phyloP scores from a whole-genome alignment of 1,140 invertebrate species.

The Neodiprion fabricii region DNA sequence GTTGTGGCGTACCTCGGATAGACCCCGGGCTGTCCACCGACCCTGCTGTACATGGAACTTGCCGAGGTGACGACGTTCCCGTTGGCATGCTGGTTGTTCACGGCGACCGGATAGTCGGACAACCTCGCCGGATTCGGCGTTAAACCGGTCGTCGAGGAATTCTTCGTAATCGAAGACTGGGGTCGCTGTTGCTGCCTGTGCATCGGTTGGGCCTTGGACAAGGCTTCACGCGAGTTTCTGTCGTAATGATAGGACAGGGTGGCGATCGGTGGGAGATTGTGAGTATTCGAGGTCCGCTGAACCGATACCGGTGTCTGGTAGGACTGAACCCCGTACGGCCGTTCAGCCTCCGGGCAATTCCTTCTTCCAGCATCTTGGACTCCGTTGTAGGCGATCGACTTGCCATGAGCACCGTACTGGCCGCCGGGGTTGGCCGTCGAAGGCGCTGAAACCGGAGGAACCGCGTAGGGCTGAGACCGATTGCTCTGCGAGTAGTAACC shows the following conservation, averaged over 20 bases:
- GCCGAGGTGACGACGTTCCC: slow-evolving; percentile 39
- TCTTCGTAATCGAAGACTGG: slow-evolving; percentile 19
- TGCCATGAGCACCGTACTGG: slow-evolving; percentile 24
- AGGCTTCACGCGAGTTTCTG: slow-evolving; percentile 44
- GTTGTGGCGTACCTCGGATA: slow-evolving; percentile 50
- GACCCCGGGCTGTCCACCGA: slow-evolving; percentile 30
- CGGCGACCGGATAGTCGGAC: slow-evolving; percentile 37
- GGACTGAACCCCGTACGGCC: slow-evolving; percentile 23
- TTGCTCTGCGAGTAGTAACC: slow-evolving; percentile 28
- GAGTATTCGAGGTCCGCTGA: slow-evolving; percentile 49
- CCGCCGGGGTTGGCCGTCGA: slow-evolving; percentile 16
- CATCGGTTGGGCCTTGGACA: slow-evolving; percentile 39
- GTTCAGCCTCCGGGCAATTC: slow-evolving; percentile 24
- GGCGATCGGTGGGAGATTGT: slow-evolving; percentile 63
- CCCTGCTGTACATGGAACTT: slow-evolving; percentile 40
- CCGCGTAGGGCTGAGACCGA: slow-evolving; percentile 33
- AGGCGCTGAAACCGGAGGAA: slow-evolving; percentile 22
- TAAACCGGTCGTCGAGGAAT: slow-evolving; percentile 6
- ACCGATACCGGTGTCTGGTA: slow-evolving; percentile 30
- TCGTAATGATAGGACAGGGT: slow-evolving; percentile 60
- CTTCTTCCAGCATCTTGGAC: slow-evolving; percentile 40
- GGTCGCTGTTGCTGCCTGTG: slow-evolving; percentile 39
- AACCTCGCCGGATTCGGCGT: slow-evolving; percentile 30
- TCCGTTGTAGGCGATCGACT: slow-evolving; percentile 45
- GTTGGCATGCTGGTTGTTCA: slow-evolving; percentile 37